Percentiles rank a stretch among this genome's conserved stretches.
phyloP scores from a whole-genome alignment of 2,888 invertebrate species.

The Platerodrilus igneus region DNA sequence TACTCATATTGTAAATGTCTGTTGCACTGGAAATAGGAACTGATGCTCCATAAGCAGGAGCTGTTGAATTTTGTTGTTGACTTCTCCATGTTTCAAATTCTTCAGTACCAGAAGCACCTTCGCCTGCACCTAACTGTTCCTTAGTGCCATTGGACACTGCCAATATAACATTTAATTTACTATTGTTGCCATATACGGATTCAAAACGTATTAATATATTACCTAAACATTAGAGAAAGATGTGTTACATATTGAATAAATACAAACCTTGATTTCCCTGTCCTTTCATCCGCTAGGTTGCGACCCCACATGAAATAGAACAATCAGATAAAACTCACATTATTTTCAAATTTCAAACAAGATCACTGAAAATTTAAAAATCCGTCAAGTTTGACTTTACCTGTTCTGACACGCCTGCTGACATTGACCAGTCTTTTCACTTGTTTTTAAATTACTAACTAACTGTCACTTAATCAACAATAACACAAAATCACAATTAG shows the following conservation, averaged over 20 bases:
- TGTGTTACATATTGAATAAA: too few relatives aligned
- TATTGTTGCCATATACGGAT: too few relatives aligned
- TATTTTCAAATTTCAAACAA: slow-evolving; percentile 33
- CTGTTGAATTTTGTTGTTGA: slow-evolving; percentile 55
- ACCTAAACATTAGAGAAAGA: too few relatives aligned
- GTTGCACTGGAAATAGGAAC: slow-evolving; percentile 63
- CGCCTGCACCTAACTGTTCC: slow-evolving; percentile 72
- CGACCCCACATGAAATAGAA: slow-evolving; percentile 57
- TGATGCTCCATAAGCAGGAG: slow-evolving; percentile 47
- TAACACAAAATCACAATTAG: slow-evolving; percentile 37
- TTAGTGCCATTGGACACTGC: slow-evolving; percentile 73
- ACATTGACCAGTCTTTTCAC: slow-evolving; percentile 72
- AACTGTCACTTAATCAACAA: slow-evolving; percentile 37
- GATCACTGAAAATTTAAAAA: slow-evolving; percentile 33
- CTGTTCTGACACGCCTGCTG: slow-evolving; percentile 90
- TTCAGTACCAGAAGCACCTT: slow-evolving; percentile 50
- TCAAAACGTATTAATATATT: too few relatives aligned
- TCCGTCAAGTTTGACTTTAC: slow-evolving; percentile 53
- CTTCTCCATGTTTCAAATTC: slow-evolving; percentile 76
- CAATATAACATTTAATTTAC: too few relatives aligned
- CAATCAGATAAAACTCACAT: slow-evolving; percentile 40
- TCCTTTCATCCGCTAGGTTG: slow-evolving; percentile 75
- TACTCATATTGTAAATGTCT: slow-evolving; percentile 65
- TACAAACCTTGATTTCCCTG: slow-evolving; percentile 73
- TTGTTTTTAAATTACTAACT: slow-evolving; percentile 48